Evolutionary conservation across 2,888 invertebrate genomes (phyloP), one percentile per base, ranked within the genome.

Genomic region (Sericinus montela): DNA sequence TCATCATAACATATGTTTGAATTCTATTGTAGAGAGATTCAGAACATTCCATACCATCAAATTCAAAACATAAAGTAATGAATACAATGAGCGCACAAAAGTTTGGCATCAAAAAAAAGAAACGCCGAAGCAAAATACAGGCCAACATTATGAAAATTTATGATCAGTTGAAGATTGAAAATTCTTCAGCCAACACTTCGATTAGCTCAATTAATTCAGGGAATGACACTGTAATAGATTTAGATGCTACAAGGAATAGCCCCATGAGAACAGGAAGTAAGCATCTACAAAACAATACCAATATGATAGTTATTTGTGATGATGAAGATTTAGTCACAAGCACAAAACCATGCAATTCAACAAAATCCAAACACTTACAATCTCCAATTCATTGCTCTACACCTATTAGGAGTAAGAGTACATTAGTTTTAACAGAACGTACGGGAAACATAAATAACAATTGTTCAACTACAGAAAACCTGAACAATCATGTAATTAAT

Each of bases 311-410:
- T 1, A 63, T 74, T 7, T 58, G 58, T 23, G 72, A 78, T 51
- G 69, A 76, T 25, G 67, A 71, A n/a, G 49, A 64, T 14, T 25
- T 58, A 1, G 37, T 52, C 1, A 59, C 54, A 8, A 62, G 54
- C 19, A 57, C 52, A 14, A 41, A 41, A 10, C 45, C 53, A 7
- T 52, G 53, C 11, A 47, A 51, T 35, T 16, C 38, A 41, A 9
- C 23, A 49, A 36, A 42, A 48, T 15, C 37, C 6, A 25, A 25
- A 35, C 41, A 50, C 58, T 8, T 63, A 66, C 1, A 56, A 69
- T 11, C 61, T 8, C 64, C 70, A 0, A 57, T 70, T 10, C 62
- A 75, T 34, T 75, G 73, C 48, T 81, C 84, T 0, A 83, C 82
- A 4, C 83, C 83, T 0, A 63, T 32, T 32, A 32, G 32, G 11